Evolutionary conservation across 2,888 invertebrate species (phyloP).

Genomic region (Cartodere bifasciata): DNA sequence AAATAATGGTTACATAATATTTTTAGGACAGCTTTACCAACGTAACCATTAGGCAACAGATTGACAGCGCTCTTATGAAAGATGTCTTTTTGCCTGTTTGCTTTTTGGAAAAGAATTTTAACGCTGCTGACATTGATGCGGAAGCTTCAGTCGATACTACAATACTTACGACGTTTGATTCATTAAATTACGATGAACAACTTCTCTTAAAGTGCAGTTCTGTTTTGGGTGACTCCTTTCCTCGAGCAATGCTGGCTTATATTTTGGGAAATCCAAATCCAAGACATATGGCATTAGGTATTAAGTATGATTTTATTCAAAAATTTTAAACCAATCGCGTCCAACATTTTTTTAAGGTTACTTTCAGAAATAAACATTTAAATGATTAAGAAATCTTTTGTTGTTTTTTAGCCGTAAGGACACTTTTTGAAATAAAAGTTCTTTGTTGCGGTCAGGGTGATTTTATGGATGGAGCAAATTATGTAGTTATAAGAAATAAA

Average conservation of each 20-base stretch:
- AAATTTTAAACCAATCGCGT: neutral
- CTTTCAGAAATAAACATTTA: no score
- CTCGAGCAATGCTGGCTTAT: constrained; percentile 44
- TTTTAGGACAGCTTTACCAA: constrained; percentile 22
- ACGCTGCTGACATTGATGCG: constrained; percentile 39
- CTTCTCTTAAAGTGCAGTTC: constrained; percentile 50
- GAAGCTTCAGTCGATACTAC: constrained; percentile 47
- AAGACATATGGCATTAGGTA: constrained; percentile 40
- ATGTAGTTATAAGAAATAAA: constrained; percentile 26
- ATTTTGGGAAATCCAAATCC: constrained; percentile 38
- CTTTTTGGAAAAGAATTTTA: constrained; percentile 36
- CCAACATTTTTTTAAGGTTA: no score
- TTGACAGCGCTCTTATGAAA: constrained; percentile 14
- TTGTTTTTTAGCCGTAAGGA: constrained; percentile 41
- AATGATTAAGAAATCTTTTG: no score
- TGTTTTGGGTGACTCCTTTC: constrained; percentile 49
- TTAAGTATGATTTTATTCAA: constrained; percentile 6
- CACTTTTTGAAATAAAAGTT: constrained; percentile 46
- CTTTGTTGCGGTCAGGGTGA: constrained; percentile 49
- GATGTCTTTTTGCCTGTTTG: constrained; percentile 35
- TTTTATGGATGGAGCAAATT: constrained; percentile 36
- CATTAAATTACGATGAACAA: constrained; percentile 49
- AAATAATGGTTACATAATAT: constrained; percentile 1
- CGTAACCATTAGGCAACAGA: constrained; percentile 15
- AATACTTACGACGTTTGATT: constrained; percentile 51